Conservation (phyloP, 2,888 invertebrate species). For the Drosophila hamatofila region DNA sequence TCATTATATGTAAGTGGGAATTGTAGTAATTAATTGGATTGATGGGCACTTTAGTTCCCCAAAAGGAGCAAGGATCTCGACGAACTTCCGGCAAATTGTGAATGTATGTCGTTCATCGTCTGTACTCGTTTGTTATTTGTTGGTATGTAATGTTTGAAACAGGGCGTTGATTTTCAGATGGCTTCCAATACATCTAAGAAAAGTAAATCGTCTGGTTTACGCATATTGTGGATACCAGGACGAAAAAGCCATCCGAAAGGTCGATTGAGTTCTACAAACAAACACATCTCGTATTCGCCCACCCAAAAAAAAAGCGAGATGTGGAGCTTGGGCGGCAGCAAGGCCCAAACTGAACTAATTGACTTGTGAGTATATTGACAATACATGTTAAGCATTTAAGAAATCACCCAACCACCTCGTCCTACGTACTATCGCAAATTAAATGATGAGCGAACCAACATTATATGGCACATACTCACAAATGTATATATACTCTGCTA, state of each 20-base stretch:
- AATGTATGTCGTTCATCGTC: slow-evolving; percentile 1
- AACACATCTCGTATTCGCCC: slow-evolving; percentile 70
- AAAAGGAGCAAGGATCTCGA: slow-evolving; percentile 3
- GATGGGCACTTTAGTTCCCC: background rate
- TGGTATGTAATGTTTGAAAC: slow-evolving; percentile 29
- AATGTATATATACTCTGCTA: background rate
- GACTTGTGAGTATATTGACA: slow-evolving; percentile 78
- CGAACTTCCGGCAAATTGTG: background rate
- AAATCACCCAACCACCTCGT: background rate
- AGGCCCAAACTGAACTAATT: slow-evolving; percentile 78
- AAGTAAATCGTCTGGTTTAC: slow-evolving; percentile 78
- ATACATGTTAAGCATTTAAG: background rate
- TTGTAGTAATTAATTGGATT: background rate
- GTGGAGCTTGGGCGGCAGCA: slow-evolving; percentile 84
- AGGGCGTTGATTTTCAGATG: slow-evolving; percentile 74
- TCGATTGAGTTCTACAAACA: slow-evolving; percentile 79
- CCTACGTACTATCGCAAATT: background rate
- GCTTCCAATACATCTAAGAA: slow-evolving; percentile 76
- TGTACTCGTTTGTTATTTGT: background rate
- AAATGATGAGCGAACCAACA: background rate
- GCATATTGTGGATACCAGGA: slow-evolving; percentile 85
- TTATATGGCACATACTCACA: background rate
- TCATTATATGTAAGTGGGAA: background rate
- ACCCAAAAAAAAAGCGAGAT: slow-evolving; percentile 82
- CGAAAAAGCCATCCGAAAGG: slow-evolving; percentile 83